Evolutionary conservation across 2,113 vertebrate genomes (phyloP).

Genomic region (Cyphomyrus plagiostoma): DNA sequence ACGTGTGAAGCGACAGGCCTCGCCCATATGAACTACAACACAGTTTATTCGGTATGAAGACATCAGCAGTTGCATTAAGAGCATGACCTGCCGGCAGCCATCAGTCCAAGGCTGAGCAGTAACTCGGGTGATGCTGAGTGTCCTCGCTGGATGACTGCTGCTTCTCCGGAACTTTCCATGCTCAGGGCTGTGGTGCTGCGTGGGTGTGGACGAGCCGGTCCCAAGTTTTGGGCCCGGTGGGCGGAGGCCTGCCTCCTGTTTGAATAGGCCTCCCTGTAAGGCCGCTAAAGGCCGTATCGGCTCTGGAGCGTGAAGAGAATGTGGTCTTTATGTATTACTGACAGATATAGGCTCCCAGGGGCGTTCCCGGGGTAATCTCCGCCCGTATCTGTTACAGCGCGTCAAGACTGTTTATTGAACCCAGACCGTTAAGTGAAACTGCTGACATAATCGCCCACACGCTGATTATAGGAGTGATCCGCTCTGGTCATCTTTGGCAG

Average conservation of each 20-base stretch:
- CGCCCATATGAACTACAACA: not conserved
- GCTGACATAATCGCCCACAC: not conserved
- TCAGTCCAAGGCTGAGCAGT: no score
- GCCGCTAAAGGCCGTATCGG: not conserved
- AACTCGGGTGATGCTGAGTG: not conserved
- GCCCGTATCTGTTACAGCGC: not conserved
- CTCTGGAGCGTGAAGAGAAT: not conserved
- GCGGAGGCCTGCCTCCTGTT: not conserved
- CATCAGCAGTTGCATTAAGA: not conserved
- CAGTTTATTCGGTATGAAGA: not conserved
- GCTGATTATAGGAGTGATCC: not conserved
- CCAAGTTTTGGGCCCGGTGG: not conserved
- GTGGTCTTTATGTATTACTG: not conserved
- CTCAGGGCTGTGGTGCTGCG: not conserved
- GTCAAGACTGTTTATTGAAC: not conserved
- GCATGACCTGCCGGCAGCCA: not conserved
- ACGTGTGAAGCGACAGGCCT: not conserved
- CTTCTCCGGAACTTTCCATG: not conserved
- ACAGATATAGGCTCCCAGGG: not conserved
- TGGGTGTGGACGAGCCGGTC: not conserved
- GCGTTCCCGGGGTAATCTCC: not conserved
- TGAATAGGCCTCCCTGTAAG: not conserved
- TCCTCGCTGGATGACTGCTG: not conserved
- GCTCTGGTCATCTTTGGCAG: not conserved
- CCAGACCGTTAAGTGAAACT: not conserved